phyloP scores from a whole-genome alignment of 2,888 invertebrate genomes.

The Andrena bicolor region DNA sequence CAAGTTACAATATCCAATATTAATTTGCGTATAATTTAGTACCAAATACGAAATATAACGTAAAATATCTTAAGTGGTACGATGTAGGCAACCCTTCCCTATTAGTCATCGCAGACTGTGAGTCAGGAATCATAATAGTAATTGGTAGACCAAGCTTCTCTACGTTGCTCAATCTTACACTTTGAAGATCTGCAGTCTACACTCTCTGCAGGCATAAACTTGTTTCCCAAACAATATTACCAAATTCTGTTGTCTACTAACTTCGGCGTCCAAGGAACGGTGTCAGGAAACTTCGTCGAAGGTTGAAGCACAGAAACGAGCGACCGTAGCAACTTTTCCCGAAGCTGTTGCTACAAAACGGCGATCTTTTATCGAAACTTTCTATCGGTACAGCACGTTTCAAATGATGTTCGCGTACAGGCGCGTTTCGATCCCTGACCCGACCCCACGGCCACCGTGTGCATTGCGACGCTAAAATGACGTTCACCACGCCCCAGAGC shows the following conservation, averaged over 20 bases:
- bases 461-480: conserved; percentile 63
- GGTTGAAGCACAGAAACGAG: neutral
- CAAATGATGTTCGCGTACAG: conserved; percentile 44
- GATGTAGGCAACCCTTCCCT: too few species aligned
- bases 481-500: conserved; percentile 64
- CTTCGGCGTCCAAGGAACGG: conserved; percentile 5
- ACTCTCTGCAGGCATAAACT: too few species aligned
- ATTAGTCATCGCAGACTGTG: too few species aligned
- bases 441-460: conserved; percentile 40
- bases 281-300: conserved; percentile 7
- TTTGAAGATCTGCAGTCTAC: too few species aligned
- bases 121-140: too few species aligned
- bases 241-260: neutral
- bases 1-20: too few species aligned
- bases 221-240: neutral
- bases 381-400: conserved; percentile 44
- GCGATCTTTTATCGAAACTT: conserved; percentile 39
- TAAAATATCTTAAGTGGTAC: too few species aligned
- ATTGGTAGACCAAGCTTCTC: too few species aligned
- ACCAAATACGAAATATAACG: too few species aligned
- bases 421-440: conserved; percentile 63
- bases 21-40: too few species aligned
- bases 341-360: neutral
- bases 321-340: conserved; percentile 9
- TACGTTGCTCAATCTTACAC: too few species aligned